A percentile compares a stretch with the other conserved stretches of the same genome.
phyloP scores from a whole-genome alignment of 2,797 vertebrate species.

The Xiphophorus birchmanni region DNA sequence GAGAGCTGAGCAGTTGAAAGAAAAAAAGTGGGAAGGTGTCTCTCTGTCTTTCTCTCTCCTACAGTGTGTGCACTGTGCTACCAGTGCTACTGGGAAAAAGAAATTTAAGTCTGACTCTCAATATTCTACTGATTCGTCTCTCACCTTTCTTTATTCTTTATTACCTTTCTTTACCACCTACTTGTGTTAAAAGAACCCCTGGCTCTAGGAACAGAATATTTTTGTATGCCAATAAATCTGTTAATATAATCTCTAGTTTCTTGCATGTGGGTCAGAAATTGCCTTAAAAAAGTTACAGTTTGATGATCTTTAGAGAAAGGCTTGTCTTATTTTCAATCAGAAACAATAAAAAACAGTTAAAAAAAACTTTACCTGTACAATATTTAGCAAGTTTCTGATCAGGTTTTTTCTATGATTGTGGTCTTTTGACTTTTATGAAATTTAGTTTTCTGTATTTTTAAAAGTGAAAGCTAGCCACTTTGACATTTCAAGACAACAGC shows the following conservation, averaged over 20 bases:
- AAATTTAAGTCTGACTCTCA: not conserved
- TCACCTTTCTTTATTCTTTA: not conserved
- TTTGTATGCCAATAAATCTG: not conserved
- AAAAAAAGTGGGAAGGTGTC: too few relatives aligned
- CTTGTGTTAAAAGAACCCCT: not conserved
- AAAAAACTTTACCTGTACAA: not conserved
- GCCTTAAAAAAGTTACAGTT: not conserved
- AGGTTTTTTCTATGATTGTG: constrained; percentile 18
- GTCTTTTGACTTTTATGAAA: constrained; percentile 15
- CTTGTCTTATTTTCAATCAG: not conserved
- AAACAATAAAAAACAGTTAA: not conserved
- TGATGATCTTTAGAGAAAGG: not conserved
- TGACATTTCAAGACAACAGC: not conserved
- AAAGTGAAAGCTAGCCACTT: not conserved
- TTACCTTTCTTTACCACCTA: not conserved
- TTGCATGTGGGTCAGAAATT: not conserved
- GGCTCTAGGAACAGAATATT: not conserved
- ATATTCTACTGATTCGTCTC: not conserved
- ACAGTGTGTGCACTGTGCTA: not conserved
- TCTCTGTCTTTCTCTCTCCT: not conserved
- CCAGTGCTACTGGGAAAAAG: not conserved
- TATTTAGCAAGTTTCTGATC: not conserved
- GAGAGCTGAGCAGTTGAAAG: too few relatives aligned
- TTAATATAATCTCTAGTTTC: not conserved
- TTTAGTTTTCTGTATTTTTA: not conserved